These are phyloP conservation scores for Catostylus mosaicus DNA, from an alignment of 30 jellyfish, hydroid and myxozoan species.

Conservation along the genomic window DNA sequence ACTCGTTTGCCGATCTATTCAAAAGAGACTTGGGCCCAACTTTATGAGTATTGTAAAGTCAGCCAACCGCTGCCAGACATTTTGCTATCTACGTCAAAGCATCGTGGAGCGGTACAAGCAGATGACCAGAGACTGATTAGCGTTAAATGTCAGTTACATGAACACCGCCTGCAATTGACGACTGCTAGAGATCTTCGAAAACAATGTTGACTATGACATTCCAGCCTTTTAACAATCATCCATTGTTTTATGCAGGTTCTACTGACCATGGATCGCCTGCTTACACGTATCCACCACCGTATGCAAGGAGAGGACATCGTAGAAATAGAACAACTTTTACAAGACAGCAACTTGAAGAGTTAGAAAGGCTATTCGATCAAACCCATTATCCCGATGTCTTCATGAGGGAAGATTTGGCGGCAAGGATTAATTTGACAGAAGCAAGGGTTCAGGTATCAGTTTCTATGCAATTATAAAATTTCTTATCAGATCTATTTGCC, in stretches of 20 bases:
- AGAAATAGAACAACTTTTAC: slow-evolving; percentile 89
- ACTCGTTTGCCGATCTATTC: slow-evolving; percentile 13
- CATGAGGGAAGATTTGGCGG: slow-evolving; percentile 89
- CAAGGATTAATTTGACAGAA: slow-evolving; percentile 79
- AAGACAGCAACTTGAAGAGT: slow-evolving; percentile 90
- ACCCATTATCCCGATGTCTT: slow-evolving; percentile 94
- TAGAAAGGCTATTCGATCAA: slow-evolving; percentile 79
- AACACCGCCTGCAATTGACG: slow-evolving; percentile 4
- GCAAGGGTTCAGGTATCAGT: slow-evolving; percentile 87
- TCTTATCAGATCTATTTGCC: not conserved
- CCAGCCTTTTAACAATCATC: slow-evolving; percentile 60
- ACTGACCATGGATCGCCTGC: slow-evolving; percentile 73
- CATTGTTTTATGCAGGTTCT: slow-evolving; percentile 56
- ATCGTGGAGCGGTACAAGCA: slow-evolving; percentile 30
- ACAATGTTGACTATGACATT: slow-evolving; percentile 72
- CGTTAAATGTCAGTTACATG: slow-evolving; percentile 26
- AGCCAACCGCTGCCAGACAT: slow-evolving; percentile 57
- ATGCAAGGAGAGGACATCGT: slow-evolving; percentile 94
- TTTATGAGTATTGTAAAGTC: slow-evolving; percentile 36
- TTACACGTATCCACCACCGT: slow-evolving; percentile 82
- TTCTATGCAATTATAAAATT: not conserved
- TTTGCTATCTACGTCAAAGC: slow-evolving; percentile 40
- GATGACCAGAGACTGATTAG: slow-evolving; percentile 13
- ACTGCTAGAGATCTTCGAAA: slow-evolving; percentile 10
- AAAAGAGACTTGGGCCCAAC: slow-evolving; percentile 58